phyloP scores from a whole-genome alignment of 2,113 vertebrate species.

The Pseudonaja textilis region DNA sequence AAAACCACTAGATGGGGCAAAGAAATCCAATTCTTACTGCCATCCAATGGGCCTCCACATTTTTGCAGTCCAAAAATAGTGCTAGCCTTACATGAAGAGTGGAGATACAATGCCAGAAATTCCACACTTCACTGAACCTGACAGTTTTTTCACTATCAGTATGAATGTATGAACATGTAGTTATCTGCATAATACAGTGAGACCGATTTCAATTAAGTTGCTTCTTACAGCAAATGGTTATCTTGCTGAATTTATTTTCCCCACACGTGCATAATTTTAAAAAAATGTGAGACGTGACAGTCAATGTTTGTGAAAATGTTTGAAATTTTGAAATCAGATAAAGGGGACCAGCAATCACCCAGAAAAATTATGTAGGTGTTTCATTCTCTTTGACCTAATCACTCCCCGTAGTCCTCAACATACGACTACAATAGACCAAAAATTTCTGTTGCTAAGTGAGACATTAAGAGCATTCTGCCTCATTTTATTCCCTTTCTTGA shows the following conservation, averaged over 20 bases:
- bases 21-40: background rate
- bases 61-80: background rate
- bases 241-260: background rate
- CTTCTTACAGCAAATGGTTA: slow-evolving; percentile 1
- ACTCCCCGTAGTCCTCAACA: background rate
- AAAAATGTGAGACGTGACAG: background rate
- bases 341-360: background rate
- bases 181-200: background rate
- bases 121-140: background rate
- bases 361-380: background rate
- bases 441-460: background rate
- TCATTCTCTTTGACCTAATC: background rate
- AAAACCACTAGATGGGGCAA: background rate
- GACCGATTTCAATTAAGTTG: background rate
- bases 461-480: background rate
- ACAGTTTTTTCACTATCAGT: background rate
- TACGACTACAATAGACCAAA: background rate
- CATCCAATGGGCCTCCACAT: background rate
- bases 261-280: background rate
- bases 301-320: background rate
- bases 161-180: background rate
- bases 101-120: background rate
- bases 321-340: background rate
- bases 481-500: no score
- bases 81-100: background rate